These are phyloP conservation scores for Drosophila mimetica DNA, from an alignment of 2,888 invertebrate species.

Conservation along the genomic window DNA sequence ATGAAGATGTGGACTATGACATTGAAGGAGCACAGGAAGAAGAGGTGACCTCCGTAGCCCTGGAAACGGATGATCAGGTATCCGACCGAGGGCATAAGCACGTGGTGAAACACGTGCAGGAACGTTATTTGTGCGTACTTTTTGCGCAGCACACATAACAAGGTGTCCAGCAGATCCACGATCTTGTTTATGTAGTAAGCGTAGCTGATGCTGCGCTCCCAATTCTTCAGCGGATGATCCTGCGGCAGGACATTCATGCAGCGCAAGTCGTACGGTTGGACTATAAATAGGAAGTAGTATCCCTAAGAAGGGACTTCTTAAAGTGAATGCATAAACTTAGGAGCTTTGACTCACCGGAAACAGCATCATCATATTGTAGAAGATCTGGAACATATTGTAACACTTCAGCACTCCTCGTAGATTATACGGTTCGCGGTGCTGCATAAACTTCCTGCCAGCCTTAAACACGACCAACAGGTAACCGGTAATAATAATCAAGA, in stretches of 20 bases:
- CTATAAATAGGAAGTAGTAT: constrained; percentile 17
- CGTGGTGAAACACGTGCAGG: constrained; percentile 55
- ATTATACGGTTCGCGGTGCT: constrained; percentile 16
- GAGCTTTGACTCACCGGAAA: background rate
- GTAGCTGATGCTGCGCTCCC: constrained; percentile 50
- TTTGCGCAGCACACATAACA: constrained; percentile 61
- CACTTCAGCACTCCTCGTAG: constrained; percentile 5
- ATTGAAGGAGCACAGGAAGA: constrained; percentile 41
- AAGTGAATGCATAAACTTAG: background rate
- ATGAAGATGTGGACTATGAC: constrained; percentile 42
- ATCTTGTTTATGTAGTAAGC: constrained; percentile 59
- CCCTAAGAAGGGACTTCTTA: background rate
- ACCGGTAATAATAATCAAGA: background rate
- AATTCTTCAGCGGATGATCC: constrained; percentile 45
- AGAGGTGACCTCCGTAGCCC: constrained; percentile 54
- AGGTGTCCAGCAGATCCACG: constrained; percentile 56
- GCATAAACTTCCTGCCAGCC: constrained; percentile 17
- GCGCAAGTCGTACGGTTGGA: constrained; percentile 22
- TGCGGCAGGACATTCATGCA: constrained; percentile 22
- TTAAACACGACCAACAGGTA: constrained; percentile 18
- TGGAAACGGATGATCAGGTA: constrained; percentile 33
- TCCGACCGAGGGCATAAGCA: constrained; percentile 20
- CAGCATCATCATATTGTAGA: constrained; percentile 38
- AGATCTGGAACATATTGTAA: constrained; percentile 22
- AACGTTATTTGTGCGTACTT: constrained; percentile 54